Evolutionary conservation across 2,888 invertebrate species (phyloP), one percentile per base, ranked within the genome.

Genomic region (Eubasilissa splendida): DNA sequence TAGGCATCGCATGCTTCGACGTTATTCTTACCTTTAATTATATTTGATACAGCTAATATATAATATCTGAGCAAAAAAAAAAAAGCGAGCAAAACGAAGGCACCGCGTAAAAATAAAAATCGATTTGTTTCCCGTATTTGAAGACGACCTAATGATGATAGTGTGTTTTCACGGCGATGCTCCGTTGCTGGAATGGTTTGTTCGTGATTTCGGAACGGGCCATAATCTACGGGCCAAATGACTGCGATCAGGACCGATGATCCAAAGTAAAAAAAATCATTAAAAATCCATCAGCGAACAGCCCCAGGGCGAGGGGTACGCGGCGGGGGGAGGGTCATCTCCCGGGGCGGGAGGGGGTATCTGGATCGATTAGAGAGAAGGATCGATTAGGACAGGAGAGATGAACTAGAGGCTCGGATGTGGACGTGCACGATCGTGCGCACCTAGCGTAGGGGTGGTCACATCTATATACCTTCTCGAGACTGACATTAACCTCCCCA

Each of bases 271-370:
- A 90, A 90, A 90, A 91, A 90, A 90, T 90, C 91, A 90, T 91
- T 91, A 91, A 91, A 91, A 90, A 90, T 89, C 89, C 90, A 91
- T 90, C 90, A 91, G 89, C 86, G 88, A 42, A 12, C 56, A 5
- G 56, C 54, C 33, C n/a, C 14, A 54, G 52, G 50, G 54, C 52
- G 59, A n/a, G 76, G 56, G 60, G 60, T 9, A 50, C 9, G 8
- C 50, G 53, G 66, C 14, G 54, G 60, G 63, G 78, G 63, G 58
- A 31, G 68, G 71, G 73, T 78, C 77, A 78, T 71, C 71, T 78
- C 78, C 78, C 53, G 14, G 33, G 78, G 78, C 78, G 53, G 70
- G 63, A 71, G 77, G 78, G 77, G 66, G 78, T 54, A 71, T 80
- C 80, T 76, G 74, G 79, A 83, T 83, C 83, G 83, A 83, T 83